phyloP scores from a whole-genome alignment of 2,113 vertebrate genomes.

The Eptatretus burgeri region DNA sequence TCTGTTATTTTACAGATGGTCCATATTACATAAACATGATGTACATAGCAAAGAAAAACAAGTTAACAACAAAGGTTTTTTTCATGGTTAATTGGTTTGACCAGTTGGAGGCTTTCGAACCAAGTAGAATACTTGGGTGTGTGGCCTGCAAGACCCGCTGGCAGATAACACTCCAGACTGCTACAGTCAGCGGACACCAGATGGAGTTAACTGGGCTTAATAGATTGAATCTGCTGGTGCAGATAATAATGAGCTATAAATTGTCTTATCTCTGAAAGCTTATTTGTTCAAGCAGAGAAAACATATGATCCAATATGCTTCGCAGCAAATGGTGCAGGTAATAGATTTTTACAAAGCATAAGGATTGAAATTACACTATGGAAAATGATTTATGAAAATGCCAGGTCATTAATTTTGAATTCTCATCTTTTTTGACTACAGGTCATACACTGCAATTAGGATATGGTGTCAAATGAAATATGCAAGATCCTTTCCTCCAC shows the following conservation, averaged over 20 bases:
- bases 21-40: no score
- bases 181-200: neutral
- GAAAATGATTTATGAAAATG: conserved; percentile 5
- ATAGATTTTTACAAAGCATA: conserved; percentile 7
- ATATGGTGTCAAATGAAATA: conserved; percentile 2
- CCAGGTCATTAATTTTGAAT: conserved; percentile 4
- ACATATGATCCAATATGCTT: conserved; percentile 7
- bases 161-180: conserved; percentile 1
- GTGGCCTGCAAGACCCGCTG: neutral
- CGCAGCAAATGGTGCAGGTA: conserved; percentile 5
- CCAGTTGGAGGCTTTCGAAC: no score
- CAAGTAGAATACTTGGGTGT: neutral
- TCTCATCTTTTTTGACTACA: conserved; percentile 1
- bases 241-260: conserved; percentile 5
- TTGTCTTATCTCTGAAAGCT: conserved; percentile 7
- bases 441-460: conserved; percentile 3
- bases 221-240: conserved; percentile 5
- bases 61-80: no score
- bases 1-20: no score
- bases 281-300: conserved; percentile 6
- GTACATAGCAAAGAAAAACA: no score
- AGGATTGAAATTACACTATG: conserved; percentile 6
- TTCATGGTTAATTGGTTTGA: no score
- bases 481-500: no score
- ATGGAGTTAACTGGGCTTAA: conserved; percentile 5